Conservation (phyloP, 2,888 invertebrate genomes). For the Catocala nupta region DNA sequence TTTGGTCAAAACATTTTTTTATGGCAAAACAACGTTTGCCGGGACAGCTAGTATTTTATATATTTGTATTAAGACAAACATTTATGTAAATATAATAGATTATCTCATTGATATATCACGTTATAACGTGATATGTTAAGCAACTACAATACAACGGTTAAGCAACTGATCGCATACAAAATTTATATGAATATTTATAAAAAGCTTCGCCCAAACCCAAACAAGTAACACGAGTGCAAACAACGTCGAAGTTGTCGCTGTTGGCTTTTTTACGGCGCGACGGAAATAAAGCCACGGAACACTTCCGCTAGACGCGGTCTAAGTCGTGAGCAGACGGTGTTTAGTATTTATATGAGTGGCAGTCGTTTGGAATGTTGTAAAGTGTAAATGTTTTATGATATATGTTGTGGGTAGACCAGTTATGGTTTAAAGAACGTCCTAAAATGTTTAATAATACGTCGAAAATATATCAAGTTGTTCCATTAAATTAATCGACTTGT, state of each 20-base stretch:
- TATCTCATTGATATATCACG: too few species aligned
- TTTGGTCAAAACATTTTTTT: too few species aligned
- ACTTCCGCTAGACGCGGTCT: constrained; percentile 58
- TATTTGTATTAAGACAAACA: too few species aligned
- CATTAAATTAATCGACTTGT: too few species aligned
- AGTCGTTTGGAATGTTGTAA: not conserved
- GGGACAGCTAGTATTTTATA: too few species aligned
- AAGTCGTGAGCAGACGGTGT: constrained; percentile 24
- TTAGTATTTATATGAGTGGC: not conserved
- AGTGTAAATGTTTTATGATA: not conserved
- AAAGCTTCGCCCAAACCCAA: constrained; percentile 13
- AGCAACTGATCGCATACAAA: constrained; percentile 14
- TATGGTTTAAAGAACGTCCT: too few species aligned
- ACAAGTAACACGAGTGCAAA: constrained; percentile 57
- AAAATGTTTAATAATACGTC: too few species aligned
- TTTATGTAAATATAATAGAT: too few species aligned
- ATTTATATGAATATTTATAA: constrained; percentile 1
- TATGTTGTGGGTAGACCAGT: too few species aligned
- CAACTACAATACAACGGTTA: constrained; percentile 10
- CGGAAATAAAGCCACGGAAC: constrained; percentile 74
- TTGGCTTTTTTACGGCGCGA: constrained; percentile 70
- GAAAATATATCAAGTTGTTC: too few species aligned
- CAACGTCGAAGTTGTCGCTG: constrained; percentile 56
- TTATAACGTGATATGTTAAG: not conserved
- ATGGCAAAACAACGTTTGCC: too few species aligned